Evolutionary conservation across 2,113 vertebrate genomes (phyloP), one percentile per base, ranked within the genome.

Genomic region (Dromiciops gliroides): DNA sequence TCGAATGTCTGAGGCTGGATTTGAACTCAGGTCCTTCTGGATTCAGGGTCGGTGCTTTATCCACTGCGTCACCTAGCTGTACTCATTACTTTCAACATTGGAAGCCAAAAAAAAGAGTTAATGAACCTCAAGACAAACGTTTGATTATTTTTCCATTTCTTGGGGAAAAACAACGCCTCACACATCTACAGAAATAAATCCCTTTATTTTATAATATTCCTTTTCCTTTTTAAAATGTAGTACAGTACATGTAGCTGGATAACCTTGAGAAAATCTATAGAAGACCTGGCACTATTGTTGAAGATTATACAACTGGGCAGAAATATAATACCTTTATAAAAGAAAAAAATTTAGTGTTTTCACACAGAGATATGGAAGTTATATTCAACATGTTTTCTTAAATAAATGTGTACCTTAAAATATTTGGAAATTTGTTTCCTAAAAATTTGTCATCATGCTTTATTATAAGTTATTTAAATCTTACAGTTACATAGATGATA

Each of bases 221-320:
- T 98, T 98, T 98, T 98, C 97, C 97, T 98, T 97, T 96, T 97
- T 97, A 95, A 98, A 98, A 98, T 98, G 98, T 98, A 96, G 67
- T 98, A 98, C 97, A 98, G 98, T 98, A 98, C 98, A 98, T 98
- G 97, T 98, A 98, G 98, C 97, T 97, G 98, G 97, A 95, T 97
- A 97, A 98, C 89, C 98, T 97, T 97, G 94, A 98, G 96, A 97
- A 98, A 99, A 98, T 98, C 98, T 98, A 98, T 96, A 98, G 98
- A 95, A 98, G 98, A 98, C 98, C 99, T 99, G 99, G 99, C 98
- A 99, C 99, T 98, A 99, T 98, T 97, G 98, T 98, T 98, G 98
- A 98, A 94, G 98, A 98, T 99, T 98, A 98, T 95, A 98, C 97
- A 98, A 97, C 94, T 97, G 98, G 97, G 95, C 96, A 97, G 95